Percentiles rank a stretch among this genome's conserved stretches.
phyloP scores from a whole-genome alignment of 2,888 invertebrate genomes.

The Noctua comes region DNA sequence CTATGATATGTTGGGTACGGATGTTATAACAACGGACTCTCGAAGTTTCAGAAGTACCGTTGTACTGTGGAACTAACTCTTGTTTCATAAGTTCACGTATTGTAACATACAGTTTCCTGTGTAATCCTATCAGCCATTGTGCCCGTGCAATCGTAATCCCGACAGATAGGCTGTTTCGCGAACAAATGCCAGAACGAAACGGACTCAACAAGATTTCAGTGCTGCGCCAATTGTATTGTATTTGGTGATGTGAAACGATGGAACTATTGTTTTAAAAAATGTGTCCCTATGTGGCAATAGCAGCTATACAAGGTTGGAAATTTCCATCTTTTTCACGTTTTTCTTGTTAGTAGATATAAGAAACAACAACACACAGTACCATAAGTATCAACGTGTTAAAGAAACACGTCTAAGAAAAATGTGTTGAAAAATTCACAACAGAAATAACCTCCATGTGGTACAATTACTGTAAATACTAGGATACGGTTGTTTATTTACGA shows the following conservation, averaged over 20 bases:
- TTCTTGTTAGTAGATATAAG: neutral
- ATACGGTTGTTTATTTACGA: conserved; percentile 51
- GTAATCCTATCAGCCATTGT: conserved; percentile 35
- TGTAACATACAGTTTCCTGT: conserved; percentile 25
- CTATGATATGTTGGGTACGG: neutral
- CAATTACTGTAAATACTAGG: conserved; percentile 51
- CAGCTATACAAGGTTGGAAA: neutral
- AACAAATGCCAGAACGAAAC: conserved; percentile 30
- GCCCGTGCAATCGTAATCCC: conserved; percentile 36
- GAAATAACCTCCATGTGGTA: conserved; percentile 45
- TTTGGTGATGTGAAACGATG: neutral
- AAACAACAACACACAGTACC: neutral
- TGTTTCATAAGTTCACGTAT: neutral
- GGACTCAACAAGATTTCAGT: conserved; percentile 37
- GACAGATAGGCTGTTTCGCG: conserved; percentile 20
- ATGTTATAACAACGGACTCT: conserved; percentile 13
- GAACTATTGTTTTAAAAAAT: neutral
- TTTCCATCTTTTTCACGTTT: neutral
- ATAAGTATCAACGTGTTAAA: conserved; percentile 9
- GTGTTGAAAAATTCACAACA: conserved; percentile 25
- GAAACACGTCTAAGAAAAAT: conserved; percentile 31
- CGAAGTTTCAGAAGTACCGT: conserved; percentile 7
- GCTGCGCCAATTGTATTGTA: conserved; percentile 15
- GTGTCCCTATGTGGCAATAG: too few species aligned
- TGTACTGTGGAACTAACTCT: neutral